phyloP scores from a whole-genome alignment of 2,888 invertebrate species.

The Andricus curvator region DNA sequence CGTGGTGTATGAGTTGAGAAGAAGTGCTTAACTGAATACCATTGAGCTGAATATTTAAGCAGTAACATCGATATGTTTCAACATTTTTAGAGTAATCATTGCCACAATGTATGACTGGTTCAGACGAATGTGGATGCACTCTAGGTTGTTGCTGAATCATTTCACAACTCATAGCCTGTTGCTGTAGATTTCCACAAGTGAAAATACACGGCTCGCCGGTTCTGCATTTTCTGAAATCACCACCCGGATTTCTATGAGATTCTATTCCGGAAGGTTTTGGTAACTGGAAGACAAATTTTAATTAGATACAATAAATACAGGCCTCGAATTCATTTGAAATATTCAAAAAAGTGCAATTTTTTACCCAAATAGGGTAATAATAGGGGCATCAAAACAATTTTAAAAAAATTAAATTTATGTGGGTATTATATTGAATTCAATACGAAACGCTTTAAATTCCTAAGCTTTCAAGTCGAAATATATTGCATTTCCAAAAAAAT shows the following conservation, averaged over 20 bases:
- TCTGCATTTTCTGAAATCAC: slow-evolving; percentile 62
- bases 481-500: too few relatives aligned
- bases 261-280: slow-evolving; percentile 61
- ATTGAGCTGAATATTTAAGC: slow-evolving; percentile 65
- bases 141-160: slow-evolving; percentile 39
- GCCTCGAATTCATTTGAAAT: too few relatives aligned
- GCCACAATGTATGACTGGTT: slow-evolving; percentile 24
- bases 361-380: too few relatives aligned
- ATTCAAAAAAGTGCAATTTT: too few relatives aligned
- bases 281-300: slow-evolving; percentile 42
- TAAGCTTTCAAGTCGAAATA: too few relatives aligned
- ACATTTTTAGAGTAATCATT: slow-evolving; percentile 56
- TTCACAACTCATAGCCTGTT: slow-evolving; percentile 27
- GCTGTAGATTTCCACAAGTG: slow-evolving; percentile 25
- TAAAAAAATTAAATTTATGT: too few relatives aligned
- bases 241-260: slow-evolving; percentile 65
- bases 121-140: slow-evolving; percentile 44
- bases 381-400: too few relatives aligned
- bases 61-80: slow-evolving; percentile 70
- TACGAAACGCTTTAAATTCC: too few relatives aligned
- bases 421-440: too few relatives aligned
- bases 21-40: slow-evolving; percentile 63
- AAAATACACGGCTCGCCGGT: slow-evolving; percentile 35
- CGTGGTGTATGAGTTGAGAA: slow-evolving; percentile 59
- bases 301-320: neutral